Evolutionary conservation across 2,113 vertebrate species (phyloP), one percentile per base, ranked within the genome.

Genomic region (Propithecus coquereli): DNA sequence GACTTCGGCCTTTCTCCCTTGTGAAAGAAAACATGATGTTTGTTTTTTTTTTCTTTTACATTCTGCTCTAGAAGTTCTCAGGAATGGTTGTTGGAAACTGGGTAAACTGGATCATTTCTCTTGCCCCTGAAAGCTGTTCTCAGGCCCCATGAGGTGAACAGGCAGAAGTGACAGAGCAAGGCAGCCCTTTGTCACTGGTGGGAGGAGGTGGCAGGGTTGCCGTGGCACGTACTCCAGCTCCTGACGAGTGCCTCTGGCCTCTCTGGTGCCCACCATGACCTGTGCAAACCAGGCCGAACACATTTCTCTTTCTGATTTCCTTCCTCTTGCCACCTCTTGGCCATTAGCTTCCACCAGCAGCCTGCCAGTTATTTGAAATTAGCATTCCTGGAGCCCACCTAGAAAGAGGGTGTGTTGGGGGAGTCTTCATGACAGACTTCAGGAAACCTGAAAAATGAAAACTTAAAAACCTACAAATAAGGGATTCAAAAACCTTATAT

Each of bases 1-100:
- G 45, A 97, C 17, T 98, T 92, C 27, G 96, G 93, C 40, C 54
- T 85, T 94, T 96, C 43, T 97, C 80, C 45, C 87, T 95, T 81
- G 57, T 57, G 68, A 1, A 2, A 11, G 81, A 80, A 93, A 87
- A 68, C 59, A n/a, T 40, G 66, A 59, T 57, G 8, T 74, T 93
- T 25, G 32, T 80, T 47, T 11, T 80, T 93, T 20, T 40, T 83
- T 1, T 54, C 70, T 93, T 73, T 43, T 37, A 87, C 4, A 0
- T 80, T 97, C 61, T 63, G 45, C 73, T 87, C 40, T 95, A 76
- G 87, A 96, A 66, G 74, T 68, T 96, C 80, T 97, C 87, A 86
- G 86, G 92, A 74, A 70, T 5, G 5, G 59, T 79, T 82, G 43
- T 50, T 74, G 77, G 57, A 68, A 84, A 37, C 45, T 52, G 40